A percentile compares a stretch with the other conserved stretches of the same genome.
These are phyloP conservation scores for Loxodonta africana DNA, from an alignment of 2,113 vertebrate species.

Conservation along the genomic window DNA sequence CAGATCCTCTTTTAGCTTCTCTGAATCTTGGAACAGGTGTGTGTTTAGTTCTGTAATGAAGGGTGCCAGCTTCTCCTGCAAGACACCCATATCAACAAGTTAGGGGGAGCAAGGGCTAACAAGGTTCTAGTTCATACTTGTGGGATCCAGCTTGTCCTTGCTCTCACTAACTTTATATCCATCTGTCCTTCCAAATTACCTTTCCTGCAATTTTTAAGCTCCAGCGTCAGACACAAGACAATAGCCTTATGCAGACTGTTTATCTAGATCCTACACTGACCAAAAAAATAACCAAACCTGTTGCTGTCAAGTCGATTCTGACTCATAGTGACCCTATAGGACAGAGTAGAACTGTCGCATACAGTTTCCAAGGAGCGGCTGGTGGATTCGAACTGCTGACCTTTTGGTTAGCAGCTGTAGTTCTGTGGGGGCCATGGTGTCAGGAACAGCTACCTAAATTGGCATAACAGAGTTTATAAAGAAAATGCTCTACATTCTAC, in stretches of 20 bases:
- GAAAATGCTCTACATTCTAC: no score
- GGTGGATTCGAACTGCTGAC: no score
- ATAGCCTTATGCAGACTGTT: neutral
- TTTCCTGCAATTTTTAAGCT: neutral
- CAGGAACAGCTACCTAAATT: no score
- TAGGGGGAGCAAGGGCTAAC: neutral
- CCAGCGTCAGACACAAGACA: neutral
- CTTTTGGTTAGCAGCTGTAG: no score
- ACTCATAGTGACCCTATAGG: no score
- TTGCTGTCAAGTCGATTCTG: no score
- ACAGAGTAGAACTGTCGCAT: no score
- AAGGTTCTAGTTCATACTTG: neutral
- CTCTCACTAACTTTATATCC: neutral
- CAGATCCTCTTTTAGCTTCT: neutral
- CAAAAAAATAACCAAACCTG: no score
- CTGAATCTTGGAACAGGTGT: neutral
- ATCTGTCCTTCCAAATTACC: neutral
- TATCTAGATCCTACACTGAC: neutral
- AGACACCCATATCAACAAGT: neutral
- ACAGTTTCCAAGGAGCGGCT: no score
- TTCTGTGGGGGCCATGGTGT: no score
- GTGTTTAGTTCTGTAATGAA: neutral
- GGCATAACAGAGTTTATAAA: no score
- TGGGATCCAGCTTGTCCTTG: neutral
- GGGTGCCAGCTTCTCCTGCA: neutral